Evolutionary conservation across 2,113 vertebrate genomes (phyloP), one percentile per base, ranked within the genome.

Genomic region (Limanda limanda): DNA sequence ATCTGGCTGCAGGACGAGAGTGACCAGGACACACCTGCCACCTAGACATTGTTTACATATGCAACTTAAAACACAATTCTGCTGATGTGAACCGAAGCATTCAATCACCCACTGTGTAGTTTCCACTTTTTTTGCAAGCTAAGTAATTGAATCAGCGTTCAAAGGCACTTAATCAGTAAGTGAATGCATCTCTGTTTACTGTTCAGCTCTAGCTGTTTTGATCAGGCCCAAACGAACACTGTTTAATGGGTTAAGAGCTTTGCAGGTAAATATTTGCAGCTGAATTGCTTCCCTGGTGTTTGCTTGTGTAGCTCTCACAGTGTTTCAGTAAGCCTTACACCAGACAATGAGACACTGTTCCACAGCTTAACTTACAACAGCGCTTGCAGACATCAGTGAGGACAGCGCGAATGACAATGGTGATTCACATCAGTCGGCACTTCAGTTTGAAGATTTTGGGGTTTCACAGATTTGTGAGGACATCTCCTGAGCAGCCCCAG

Each of bases 11-110:
- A 47, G 48, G 15, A 11, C 11, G 45, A 68, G 23, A 1, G 25
- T n/a, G 21, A 56, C 21, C 13, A 1, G 24, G 20, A 66, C 56
- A 51, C 73, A 62, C 37, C 68, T 68, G 64, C 45, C 21, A 54
- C 20, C 21, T 11, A 57, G 18, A 35, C 56, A 18, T 4, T 25
- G 45, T 45, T 4, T 25, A 21, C 15, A 35, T 51, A 35, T n/a
- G 31, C 24, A 40, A 7, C 31, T 63, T 1, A 59, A 66, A 66
- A 21, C 11, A 58, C 3, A 11, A 27, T 13, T 1, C 17, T 18
- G 37, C 71, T 42, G 1, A 54, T 54, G 55, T 4, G 0, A 52
- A 35, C 45, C 5, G 21, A 37, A 14, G 24, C 20, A 21, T 51
- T 35, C 20, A 57, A 2, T 74, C 35, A n/a, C 2, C 5, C 14